Conservation (phyloP, 2,113 vertebrate species). For the Onychorhynchus coronatus region DNA sequence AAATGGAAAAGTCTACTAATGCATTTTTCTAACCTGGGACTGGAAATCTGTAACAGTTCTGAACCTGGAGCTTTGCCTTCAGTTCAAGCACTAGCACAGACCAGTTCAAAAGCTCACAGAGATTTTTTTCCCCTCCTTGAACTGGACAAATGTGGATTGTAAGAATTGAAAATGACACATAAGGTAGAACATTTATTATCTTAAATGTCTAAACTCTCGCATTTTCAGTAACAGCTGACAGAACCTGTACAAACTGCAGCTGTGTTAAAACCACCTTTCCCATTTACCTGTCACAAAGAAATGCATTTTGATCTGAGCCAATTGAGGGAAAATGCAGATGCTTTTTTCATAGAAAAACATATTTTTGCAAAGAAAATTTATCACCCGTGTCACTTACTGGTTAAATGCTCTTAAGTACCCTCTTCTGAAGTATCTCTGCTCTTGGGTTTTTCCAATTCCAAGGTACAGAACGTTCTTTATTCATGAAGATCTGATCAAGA, state of each 20-base stretch:
- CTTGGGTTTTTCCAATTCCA: neutral
- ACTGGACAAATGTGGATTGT: neutral
- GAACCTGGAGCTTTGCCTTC: neutral
- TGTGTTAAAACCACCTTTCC: neutral
- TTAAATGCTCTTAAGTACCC: neutral
- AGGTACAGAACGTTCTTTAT: neutral
- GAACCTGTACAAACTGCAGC: neutral
- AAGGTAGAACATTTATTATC: neutral
- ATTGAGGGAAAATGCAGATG: neutral
- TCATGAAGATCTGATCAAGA: neutral
- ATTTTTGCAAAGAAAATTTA: neutral
- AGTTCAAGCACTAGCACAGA: neutral
- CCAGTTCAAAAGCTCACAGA: neutral
- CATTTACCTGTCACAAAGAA: neutral
- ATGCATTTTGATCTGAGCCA: neutral
- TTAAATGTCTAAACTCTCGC: neutral
- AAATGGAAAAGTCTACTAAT: accelerated
- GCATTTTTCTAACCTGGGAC: neutral
- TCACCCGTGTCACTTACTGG: neutral
- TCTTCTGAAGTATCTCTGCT: neutral
- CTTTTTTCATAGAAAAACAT: neutral
- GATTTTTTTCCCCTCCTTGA: neutral
- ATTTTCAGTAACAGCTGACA: neutral
- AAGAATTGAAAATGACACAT: neutral
- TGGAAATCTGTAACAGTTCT: neutral